phyloP scores from a whole-genome alignment of 2,113 vertebrate genomes.

The Hippopotamus amphibius region DNA sequence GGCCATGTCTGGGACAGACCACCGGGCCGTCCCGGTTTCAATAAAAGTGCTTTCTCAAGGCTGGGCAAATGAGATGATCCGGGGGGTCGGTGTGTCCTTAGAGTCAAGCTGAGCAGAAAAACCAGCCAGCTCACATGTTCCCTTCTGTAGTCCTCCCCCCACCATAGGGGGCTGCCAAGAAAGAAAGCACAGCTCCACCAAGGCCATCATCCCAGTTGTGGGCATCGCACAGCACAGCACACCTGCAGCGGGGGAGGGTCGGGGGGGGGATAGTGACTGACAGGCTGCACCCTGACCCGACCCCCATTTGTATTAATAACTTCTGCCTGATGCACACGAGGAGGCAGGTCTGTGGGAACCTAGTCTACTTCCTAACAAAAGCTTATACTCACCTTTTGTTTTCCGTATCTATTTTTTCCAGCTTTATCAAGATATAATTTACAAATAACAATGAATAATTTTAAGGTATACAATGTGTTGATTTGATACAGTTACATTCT shows the following conservation, averaged over 20 bases:
- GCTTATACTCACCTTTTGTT: background rate
- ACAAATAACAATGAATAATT: background rate
- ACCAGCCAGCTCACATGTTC: background rate
- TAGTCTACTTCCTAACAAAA: background rate
- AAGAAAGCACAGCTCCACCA: background rate
- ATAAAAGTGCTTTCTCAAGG: background rate
- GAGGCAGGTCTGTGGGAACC: fast-evolving
- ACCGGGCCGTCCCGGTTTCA: fast-evolving
- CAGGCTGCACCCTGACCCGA: fast-evolving
- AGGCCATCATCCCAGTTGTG: background rate
- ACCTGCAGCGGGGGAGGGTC: background rate
- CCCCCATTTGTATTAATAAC: fast-evolving
- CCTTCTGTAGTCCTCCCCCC: background rate
- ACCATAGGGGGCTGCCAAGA: fast-evolving
- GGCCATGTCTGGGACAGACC: background rate
- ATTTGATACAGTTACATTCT: background rate
- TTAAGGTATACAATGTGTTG: background rate
- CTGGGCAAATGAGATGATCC: background rate
- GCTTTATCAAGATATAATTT: background rate
- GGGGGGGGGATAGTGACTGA: fast-evolving
- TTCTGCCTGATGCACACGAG: background rate
- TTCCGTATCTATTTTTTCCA: background rate
- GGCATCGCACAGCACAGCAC: too few species aligned
- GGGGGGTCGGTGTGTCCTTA: background rate
- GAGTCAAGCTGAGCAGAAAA: background rate